phyloP scores from a whole-genome alignment of 2,888 invertebrate genomes.

The Troglohyphantes excavatus region DNA sequence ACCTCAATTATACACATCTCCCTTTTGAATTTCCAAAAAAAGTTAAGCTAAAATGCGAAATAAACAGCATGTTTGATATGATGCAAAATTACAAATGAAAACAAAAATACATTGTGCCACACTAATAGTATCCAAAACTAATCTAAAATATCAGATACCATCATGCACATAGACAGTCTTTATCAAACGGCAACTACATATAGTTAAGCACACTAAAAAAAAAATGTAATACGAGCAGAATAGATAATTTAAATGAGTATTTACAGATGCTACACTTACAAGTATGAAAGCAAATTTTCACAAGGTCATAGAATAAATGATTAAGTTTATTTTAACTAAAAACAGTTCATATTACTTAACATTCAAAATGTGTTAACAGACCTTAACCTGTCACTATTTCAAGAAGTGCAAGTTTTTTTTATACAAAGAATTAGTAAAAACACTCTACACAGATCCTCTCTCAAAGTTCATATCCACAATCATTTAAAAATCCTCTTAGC shows the following conservation, averaged over 20 bases:
- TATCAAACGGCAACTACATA: background rate
- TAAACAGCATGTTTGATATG: background rate
- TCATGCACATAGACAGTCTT: background rate
- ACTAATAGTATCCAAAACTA: background rate
- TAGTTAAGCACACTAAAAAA: background rate
- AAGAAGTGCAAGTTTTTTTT: too few species aligned
- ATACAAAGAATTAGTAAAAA: too few species aligned
- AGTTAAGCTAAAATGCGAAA: background rate
- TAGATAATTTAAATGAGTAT: conserved; percentile 13
- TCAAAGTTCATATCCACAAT: too few species aligned
- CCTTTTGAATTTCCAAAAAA: background rate
- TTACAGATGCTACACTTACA: conserved; percentile 13
- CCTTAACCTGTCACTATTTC: too few species aligned
- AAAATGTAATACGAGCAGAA: background rate
- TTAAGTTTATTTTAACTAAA: too few species aligned
- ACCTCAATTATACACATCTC: too few species aligned
- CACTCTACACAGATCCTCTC: too few species aligned
- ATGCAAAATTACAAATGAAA: conserved; percentile 2
- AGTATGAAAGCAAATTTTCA: background rate
- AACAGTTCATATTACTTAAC: background rate
- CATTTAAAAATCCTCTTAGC: too few species aligned
- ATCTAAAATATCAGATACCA: background rate
- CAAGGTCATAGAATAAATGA: background rate
- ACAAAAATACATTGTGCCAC: background rate
- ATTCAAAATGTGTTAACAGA: background rate